Percentiles rank a stretch among this genome's conserved stretches.
Conservation (phyloP, 2,797 vertebrate species). For the Mormyrus hasselquistii region DNA sequence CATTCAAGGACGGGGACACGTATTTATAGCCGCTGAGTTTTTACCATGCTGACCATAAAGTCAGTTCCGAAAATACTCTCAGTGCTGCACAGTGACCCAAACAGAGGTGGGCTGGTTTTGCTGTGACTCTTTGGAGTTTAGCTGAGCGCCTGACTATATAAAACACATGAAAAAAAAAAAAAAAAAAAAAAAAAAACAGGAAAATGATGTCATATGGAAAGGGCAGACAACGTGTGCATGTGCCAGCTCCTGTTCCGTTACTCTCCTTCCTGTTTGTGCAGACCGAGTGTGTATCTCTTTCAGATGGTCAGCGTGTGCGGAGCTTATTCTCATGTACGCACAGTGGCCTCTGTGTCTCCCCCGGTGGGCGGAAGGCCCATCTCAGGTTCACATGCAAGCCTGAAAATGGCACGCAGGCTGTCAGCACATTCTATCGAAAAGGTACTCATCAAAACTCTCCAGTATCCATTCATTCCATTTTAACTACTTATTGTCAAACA, state of each 20-base stretch:
- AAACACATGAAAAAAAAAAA: neutral
- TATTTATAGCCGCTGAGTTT: slow-evolving; percentile 24
- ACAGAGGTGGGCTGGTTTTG: neutral
- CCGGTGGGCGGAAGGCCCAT: neutral
- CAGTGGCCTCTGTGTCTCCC: neutral
- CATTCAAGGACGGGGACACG: neutral
- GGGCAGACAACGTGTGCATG: neutral
- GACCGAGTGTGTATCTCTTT: neutral
- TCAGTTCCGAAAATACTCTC: slow-evolving; percentile 19
- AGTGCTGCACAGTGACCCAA: neutral
- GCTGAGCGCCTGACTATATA: neutral
- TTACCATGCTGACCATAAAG: slow-evolving; percentile 5
- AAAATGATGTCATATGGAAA: neutral
- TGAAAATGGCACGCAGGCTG: neutral
- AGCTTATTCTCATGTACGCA: neutral
- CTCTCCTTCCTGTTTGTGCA: neutral
- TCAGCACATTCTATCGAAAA: neutral
- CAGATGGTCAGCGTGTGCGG: neutral
- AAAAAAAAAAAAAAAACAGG: neutral
- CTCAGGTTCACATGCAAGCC: neutral
- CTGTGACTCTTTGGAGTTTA: neutral
- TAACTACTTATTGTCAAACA: neutral
- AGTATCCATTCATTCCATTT: neutral
- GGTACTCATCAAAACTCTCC: neutral
- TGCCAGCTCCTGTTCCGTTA: neutral